Base-by-base conservation (phyloP, 2,888 invertebrate genomes). In the Entomobrya proxima region DNA sequence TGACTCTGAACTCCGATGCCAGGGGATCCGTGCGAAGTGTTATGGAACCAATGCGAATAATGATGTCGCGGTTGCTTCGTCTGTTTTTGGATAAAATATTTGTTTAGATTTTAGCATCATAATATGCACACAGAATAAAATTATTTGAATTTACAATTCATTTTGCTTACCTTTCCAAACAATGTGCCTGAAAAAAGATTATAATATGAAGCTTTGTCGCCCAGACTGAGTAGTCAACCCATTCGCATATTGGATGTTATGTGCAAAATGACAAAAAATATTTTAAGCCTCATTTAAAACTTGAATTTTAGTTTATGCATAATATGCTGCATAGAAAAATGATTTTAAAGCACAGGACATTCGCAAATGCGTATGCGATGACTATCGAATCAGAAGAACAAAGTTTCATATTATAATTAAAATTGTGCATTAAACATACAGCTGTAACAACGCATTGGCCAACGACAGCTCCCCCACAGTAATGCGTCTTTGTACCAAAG, bases 401-500 rank as follows among this genome's bases (percentile, higher is more conserved):
- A 7, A 44, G 44, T 44, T 15, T n/a, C n/a, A n/a, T n/a, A n/a
- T n/a, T n/a, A n/a, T n/a, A n/a, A n/a, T n/a, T n/a, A n/a, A n/a
- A n/a, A n/a, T n/a, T n/a, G n/a, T n/a, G n/a, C n/a, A n/a, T n/a
- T n/a, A n/a, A n/a, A 9, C 72, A 47, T 81, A 81, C 82, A 30
- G 90, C 90, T 21, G 89, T 89, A 21, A 89, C 84, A n/a, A 89
- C 75, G 58, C 88, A 89, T 50, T 75, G 75, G 9, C 69, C 83
- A 37, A 87, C 87, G 35, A 81, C 86, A 61, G 83, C 79, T 40
- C 87, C 90, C 55, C 90, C 90, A 79, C 90, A 90, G 69, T 88
- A 90, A 77, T 90, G 90, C 47, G 89, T 88, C 69, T 86, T 89
- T 5, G 87, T 87, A 9, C 89, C 89, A 35, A 88, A 87, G n/a